These are phyloP conservation scores for Macropis europaea DNA, from an alignment of 2,888 invertebrate genomes.

Conservation along the genomic window DNA sequence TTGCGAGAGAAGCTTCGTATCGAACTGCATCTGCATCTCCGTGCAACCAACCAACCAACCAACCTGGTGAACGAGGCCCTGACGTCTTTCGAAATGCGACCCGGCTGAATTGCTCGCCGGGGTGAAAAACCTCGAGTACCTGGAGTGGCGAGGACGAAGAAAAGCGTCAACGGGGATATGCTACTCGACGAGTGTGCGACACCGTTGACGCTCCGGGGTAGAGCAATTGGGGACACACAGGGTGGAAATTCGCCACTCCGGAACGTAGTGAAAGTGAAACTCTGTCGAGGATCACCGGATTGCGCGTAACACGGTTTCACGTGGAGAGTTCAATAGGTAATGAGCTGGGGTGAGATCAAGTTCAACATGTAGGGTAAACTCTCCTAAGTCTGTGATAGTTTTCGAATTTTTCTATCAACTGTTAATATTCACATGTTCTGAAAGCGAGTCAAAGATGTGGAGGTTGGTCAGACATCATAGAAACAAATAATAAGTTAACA, in stretches of 20 bases:
- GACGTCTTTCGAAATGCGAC: slow-evolving; percentile 30
- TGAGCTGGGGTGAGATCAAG: too few relatives aligned
- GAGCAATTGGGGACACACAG: slow-evolving; percentile 8
- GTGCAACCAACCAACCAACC: too few relatives aligned
- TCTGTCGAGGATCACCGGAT: neutral
- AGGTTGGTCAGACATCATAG: too few relatives aligned
- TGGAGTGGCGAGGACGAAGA: neutral
- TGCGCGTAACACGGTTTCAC: neutral
- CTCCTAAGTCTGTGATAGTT: too few relatives aligned
- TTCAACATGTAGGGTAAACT: too few relatives aligned
- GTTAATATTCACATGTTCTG: too few relatives aligned
- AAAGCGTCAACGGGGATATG: neutral
- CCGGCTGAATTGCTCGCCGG: neutral
- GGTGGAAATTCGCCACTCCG: slow-evolving; percentile 12
- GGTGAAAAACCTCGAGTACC: slow-evolving; percentile 2
- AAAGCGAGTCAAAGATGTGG: too few relatives aligned
- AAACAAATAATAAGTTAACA: too few relatives aligned
- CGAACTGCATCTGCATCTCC: slow-evolving; percentile 59
- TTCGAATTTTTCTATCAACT: too few relatives aligned
- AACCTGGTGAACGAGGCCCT: neutral
- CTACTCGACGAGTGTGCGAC: slow-evolving; percentile 4
- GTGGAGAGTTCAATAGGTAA: neutral
- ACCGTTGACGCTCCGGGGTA: neutral
- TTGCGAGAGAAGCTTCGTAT: slow-evolving; percentile 50
- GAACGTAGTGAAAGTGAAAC: slow-evolving; percentile 23